phyloP scores from a whole-genome alignment of 1,140 invertebrate species.

The Brachystomella parvula region DNA sequence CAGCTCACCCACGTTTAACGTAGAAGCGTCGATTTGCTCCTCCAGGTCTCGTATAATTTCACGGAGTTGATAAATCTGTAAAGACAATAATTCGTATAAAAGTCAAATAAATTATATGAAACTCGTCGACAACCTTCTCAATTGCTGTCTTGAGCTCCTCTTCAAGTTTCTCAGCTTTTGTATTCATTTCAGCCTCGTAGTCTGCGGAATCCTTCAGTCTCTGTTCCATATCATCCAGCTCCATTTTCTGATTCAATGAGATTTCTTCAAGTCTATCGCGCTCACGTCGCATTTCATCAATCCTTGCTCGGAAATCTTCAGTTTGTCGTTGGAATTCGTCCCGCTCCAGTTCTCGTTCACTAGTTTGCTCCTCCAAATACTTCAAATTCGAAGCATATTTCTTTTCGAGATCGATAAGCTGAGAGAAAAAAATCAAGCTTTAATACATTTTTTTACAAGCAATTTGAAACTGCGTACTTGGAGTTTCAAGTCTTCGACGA shows the following conservation, averaged over 20 bases:
- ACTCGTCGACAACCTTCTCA: conserved; percentile 50
- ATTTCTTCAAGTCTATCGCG: conserved; percentile 58
- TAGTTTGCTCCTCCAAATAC: conserved; percentile 71
- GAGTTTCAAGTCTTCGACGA: conserved; percentile 28
- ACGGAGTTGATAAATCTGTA: conserved; percentile 53
- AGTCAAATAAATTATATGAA: conserved; percentile 9
- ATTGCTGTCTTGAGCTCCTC: conserved; percentile 58
- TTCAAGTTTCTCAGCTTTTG: conserved; percentile 42
- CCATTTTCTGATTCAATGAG: conserved; percentile 49
- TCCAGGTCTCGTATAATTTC: conserved; percentile 69
- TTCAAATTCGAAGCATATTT: conserved; percentile 60
- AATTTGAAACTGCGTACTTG: conserved; percentile 17
- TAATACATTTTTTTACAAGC: background rate
- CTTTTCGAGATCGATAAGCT: conserved; percentile 72
- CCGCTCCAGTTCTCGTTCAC: conserved; percentile 64
- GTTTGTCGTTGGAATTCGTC: conserved; percentile 61
- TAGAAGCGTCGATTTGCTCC: conserved; percentile 57
- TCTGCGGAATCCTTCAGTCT: conserved; percentile 52
- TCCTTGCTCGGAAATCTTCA: conserved; percentile 45
- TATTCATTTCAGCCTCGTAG: conserved; percentile 47
- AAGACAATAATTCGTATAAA: background rate
- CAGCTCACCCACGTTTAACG: conserved; percentile 45
- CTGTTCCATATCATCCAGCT: conserved; percentile 57
- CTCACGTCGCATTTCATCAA: conserved; percentile 51
- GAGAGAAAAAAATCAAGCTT: conserved; percentile 16